Conservation (phyloP, 2,888 invertebrate species). For the Stenchaetothrips biformis region DNA sequence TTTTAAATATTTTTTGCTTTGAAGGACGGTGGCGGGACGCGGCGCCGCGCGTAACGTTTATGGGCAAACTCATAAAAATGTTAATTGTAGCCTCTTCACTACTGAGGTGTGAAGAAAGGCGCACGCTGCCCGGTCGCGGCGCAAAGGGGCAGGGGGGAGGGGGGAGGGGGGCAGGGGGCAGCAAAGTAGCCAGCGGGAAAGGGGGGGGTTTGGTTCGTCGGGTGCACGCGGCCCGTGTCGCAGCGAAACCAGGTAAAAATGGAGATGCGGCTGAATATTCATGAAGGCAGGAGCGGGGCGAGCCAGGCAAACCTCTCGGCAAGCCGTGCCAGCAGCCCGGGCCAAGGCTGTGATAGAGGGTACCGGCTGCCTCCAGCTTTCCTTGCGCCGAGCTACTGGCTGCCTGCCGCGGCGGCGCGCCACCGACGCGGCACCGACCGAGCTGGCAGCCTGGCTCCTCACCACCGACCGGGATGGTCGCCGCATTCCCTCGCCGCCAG, state of each 20-base stretch:
- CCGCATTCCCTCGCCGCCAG: too few species aligned
- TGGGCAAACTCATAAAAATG: constrained; percentile 22
- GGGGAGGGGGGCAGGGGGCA: neutral
- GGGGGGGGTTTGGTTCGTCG: neutral
- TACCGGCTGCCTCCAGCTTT: too few species aligned
- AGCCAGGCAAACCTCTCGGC: too few species aligned
- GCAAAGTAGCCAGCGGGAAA: neutral
- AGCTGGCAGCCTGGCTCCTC: too few species aligned
- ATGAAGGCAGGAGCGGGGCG: neutral
- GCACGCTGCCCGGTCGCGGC: neutral
- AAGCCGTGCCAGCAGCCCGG: too few species aligned
- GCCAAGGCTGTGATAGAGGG: too few species aligned
- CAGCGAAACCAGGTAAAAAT: constrained; percentile 15
- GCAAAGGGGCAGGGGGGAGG: neutral
- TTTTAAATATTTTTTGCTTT: neutral
- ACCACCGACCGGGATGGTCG: too few species aligned
- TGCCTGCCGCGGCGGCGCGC: too few species aligned
- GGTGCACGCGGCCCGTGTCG: neutral
- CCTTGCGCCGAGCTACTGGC: too few species aligned
- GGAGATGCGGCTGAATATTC: constrained; percentile 19
- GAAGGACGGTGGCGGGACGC: neutral
- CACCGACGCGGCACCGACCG: too few species aligned
- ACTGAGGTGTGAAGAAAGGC: neutral
- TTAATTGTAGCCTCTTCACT: constrained; percentile 21
- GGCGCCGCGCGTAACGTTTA: neutral